Evolutionary conservation across 2,888 invertebrate species (phyloP).

Genomic region (Archaeoteleia sp.): DNA sequence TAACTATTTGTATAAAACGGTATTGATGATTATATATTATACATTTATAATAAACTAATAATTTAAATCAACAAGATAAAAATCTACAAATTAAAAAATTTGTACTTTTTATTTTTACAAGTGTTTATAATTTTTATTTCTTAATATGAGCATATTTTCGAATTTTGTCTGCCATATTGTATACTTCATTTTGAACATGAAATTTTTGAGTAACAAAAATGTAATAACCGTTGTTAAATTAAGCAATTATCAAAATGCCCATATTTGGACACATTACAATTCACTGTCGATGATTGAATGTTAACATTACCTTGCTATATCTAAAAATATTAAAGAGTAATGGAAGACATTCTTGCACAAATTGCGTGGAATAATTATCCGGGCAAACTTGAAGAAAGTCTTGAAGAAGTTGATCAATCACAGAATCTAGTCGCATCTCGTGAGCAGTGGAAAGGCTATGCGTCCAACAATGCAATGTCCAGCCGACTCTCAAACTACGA

Average conservation of each 20-base stretch:
- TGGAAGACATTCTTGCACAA: slow-evolving; percentile 92
- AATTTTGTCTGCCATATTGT: too few species aligned
- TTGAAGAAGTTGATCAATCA: slow-evolving; percentile 91
- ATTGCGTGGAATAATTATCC: slow-evolving; percentile 91
- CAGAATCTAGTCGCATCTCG: slow-evolving; percentile 86
- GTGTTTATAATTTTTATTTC: too few species aligned
- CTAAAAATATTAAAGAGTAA: slow-evolving; percentile 92
- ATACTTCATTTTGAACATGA: too few species aligned
- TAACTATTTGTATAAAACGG: too few species aligned
- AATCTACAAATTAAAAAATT: too few species aligned
- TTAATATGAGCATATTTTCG: too few species aligned
- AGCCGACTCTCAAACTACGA: slow-evolving; percentile 89
- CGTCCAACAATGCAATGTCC: slow-evolving; percentile 96
- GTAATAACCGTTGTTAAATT: too few species aligned
- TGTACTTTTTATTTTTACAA: too few species aligned
- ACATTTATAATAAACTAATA: neutral
- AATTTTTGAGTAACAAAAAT: too few species aligned
- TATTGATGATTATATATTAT: neutral
- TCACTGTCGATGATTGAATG: slow-evolving; percentile 26
- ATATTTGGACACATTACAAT: too few species aligned
- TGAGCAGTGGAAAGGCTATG: slow-evolving; percentile 91
- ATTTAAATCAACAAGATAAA: too few species aligned
- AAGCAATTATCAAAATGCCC: too few species aligned
- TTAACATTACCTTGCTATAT: slow-evolving; percentile 84
- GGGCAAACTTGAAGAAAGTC: slow-evolving; percentile 94